Evolutionary conservation across 2,888 invertebrate species (phyloP).

Genomic region (Diplazon laetatorius): DNA sequence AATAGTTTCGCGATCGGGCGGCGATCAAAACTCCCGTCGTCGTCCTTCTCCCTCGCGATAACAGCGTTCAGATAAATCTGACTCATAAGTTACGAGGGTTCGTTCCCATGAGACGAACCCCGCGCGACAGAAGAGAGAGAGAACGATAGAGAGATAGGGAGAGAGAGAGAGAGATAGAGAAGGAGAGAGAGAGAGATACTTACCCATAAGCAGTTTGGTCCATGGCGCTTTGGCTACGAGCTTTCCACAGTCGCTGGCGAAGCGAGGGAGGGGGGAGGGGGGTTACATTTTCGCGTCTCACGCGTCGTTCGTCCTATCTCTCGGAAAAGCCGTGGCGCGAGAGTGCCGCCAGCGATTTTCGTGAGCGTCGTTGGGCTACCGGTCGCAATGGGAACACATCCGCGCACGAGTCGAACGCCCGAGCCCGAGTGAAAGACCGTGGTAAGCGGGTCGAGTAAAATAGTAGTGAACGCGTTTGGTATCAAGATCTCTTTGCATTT

Average conservation of each 20-base stretch:
- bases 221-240: background rate
- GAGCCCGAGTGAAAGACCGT: background rate
- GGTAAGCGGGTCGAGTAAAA: background rate
- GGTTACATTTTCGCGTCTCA: slow-evolving; percentile 24
- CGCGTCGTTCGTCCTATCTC: slow-evolving; percentile 44
- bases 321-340: slow-evolving; percentile 26
- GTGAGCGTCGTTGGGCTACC: slow-evolving; percentile 13
- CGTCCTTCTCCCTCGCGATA: slow-evolving; percentile 60
- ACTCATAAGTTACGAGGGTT: slow-evolving; percentile 79
- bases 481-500: slow-evolving; percentile 82
- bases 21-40: slow-evolving; percentile 40
- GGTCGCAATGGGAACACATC: background rate
- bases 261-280: slow-evolving; percentile 26
- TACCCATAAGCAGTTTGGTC: slow-evolving; percentile 21
- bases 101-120: slow-evolving; percentile 70
- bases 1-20: slow-evolving; percentile 1
- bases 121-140: too few relatives aligned
- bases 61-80: slow-evolving; percentile 79
- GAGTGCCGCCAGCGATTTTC: slow-evolving; percentile 68
- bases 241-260: slow-evolving; percentile 9
- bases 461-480: slow-evolving; percentile 71
- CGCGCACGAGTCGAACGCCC: slow-evolving; percentile 32
- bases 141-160: too few relatives aligned
- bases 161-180: too few relatives aligned
- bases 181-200: slow-evolving; percentile 38